These are phyloP conservation scores for Euthynnus affinis DNA, from an alignment of 2,797 vertebrate genomes.

Conservation along the genomic window DNA sequence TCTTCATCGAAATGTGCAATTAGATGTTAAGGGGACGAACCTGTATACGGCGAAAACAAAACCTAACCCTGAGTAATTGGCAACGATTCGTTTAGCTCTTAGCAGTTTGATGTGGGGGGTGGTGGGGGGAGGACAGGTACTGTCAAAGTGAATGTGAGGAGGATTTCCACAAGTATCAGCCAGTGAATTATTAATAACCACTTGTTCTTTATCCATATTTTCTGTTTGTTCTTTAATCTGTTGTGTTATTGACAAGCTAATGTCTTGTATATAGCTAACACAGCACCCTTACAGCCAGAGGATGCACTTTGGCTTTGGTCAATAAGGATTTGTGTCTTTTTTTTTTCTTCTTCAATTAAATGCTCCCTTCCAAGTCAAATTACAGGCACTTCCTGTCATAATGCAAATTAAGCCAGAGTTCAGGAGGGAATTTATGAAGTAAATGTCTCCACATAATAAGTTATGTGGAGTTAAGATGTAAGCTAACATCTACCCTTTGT, in stretches of 20 bases:
- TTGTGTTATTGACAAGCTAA: slow-evolving; percentile 64
- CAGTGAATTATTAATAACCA: slow-evolving; percentile 66
- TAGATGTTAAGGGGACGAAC: slow-evolving; percentile 1
- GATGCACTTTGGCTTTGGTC: slow-evolving; percentile 47
- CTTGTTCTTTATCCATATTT: slow-evolving; percentile 56
- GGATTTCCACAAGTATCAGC: slow-evolving; percentile 66
- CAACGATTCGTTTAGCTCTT: slow-evolving; percentile 11
- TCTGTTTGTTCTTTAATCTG: slow-evolving; percentile 39
- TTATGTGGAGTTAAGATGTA: slow-evolving; percentile 2
- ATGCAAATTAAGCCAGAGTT: slow-evolving; percentile 24
- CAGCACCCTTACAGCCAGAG: slow-evolving; percentile 54
- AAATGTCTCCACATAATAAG: slow-evolving; percentile 17
- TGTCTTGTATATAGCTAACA: slow-evolving; percentile 64
- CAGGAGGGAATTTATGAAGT: slow-evolving; percentile 31
- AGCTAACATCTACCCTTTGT: slow-evolving; percentile 4
- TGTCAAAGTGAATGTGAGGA: slow-evolving; percentile 80
- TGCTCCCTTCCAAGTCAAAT: slow-evolving; percentile 20
- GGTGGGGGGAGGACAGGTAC: no score
- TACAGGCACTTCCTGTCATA: slow-evolving; percentile 37
- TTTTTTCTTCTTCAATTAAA: slow-evolving; percentile 2
- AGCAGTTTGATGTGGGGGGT: slow-evolving; percentile 33
- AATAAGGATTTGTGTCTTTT: slow-evolving; percentile 26
- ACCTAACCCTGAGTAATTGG: slow-evolving; percentile 20
- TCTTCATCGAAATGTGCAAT: slow-evolving; percentile 49
- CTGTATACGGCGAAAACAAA: slow-evolving; percentile 6